phyloP scores from a whole-genome alignment of 1,140 invertebrate species.

The Sarcophaga bullata region DNA sequence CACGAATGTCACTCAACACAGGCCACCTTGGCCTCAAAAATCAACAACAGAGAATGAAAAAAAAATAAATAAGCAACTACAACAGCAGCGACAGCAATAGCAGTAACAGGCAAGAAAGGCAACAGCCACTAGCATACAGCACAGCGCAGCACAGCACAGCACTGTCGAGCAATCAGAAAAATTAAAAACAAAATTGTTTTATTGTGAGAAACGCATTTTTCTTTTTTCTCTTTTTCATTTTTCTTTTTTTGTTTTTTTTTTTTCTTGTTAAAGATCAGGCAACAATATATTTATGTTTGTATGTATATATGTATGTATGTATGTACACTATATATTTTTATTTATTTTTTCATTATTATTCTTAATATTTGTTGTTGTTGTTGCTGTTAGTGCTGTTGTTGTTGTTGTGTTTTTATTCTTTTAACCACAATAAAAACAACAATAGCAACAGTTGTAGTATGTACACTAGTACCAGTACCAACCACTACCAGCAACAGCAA shows the following conservation, averaged over 20 bases:
- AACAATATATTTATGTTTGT: background rate
- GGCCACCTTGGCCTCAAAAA: slow-evolving; percentile 39
- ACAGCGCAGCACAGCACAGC: background rate
- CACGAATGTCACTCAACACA: slow-evolving; percentile 39
- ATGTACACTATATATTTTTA: background rate
- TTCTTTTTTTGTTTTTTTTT: background rate
- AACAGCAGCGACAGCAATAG: background rate
- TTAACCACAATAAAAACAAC: too few relatives aligned
- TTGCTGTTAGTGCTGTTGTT: background rate
- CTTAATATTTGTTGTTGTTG: background rate
- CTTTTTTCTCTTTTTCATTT: background rate
- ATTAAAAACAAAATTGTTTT: slow-evolving; percentile 35
- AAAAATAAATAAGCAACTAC: background rate
- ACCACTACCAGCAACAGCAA: background rate
- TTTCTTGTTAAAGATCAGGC: background rate
- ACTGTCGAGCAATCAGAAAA: slow-evolving; percentile 6
- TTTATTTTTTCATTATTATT: background rate
- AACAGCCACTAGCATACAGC: background rate
- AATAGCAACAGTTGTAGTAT: too few relatives aligned
- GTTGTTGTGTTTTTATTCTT: too few relatives aligned
- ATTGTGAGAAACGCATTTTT: slow-evolving; percentile 38
- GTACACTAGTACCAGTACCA: too few relatives aligned
- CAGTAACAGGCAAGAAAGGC: background rate
- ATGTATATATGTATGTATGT: background rate
- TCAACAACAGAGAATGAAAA: background rate